These are phyloP conservation scores for Trididemnum nubilum DNA, from an alignment of 23 tunicate species.

Conservation along the genomic window DNA sequence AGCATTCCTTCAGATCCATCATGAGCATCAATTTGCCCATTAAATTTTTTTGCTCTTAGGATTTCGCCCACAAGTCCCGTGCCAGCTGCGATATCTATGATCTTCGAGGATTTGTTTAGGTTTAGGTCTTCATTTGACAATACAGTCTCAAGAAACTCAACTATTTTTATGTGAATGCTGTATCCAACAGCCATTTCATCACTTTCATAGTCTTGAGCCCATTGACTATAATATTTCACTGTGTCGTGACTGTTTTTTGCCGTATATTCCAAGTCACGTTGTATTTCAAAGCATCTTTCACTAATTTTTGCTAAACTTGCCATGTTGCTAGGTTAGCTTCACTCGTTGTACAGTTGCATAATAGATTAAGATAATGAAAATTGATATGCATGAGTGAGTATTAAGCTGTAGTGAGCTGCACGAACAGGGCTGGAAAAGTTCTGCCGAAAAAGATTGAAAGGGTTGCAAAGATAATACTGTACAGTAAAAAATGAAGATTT, in stretches of 20 bases:
- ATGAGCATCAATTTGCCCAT: conserved; percentile 30
- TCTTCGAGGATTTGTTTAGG: neutral
- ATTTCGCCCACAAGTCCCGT: conserved; percentile 47
- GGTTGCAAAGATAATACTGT: too few species aligned
- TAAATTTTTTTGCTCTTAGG: conserved; percentile 8
- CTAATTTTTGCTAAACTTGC: too few species aligned
- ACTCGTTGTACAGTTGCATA: too few species aligned
- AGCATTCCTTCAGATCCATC: conserved; percentile 44
- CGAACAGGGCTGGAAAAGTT: too few species aligned
- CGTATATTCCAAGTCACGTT: too few species aligned
- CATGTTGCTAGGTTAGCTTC: too few species aligned
- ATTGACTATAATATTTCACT: neutral
- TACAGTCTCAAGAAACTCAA: neutral
- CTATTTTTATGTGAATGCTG: neutral
- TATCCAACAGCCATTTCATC: conserved; percentile 15
- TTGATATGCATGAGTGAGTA: too few species aligned
- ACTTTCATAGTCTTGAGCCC: conserved; percentile 18
- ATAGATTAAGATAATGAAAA: too few species aligned
- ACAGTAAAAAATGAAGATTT: too few species aligned
- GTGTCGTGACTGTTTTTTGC: neutral
- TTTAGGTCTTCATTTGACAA: neutral
- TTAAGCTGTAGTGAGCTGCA: too few species aligned
- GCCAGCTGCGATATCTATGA: conserved; percentile 44
- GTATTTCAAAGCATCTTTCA: too few species aligned
- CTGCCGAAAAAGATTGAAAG: too few species aligned